Evolutionary conservation across 2,797 vertebrate genomes (phyloP), one percentile per base, ranked within the genome.

Genomic region (Smutsia gigantea): DNA sequence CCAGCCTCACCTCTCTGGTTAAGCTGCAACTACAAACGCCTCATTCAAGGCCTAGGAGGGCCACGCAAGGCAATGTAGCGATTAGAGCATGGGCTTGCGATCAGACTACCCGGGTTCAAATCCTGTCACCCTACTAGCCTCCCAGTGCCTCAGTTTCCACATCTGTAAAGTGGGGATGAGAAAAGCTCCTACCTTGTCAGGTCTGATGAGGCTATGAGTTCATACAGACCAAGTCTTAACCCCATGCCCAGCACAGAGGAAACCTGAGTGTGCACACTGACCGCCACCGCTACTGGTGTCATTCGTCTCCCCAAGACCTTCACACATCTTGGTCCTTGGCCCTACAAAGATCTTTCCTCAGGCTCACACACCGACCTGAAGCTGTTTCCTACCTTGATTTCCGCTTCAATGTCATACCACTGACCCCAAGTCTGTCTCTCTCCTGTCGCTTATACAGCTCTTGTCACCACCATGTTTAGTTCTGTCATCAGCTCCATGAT

Each of bases 181-280:
- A n/a, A 87, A 29, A 53, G 37, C 57, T 51, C 6, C 49, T 59
- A 29, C 39, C 15, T 7, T n/a, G 23, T 2, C 59, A 23, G 49
- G n/a, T 66, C 21, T 6, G 9, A 29, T 5, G 59, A 42, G 1
- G 7, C 18, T 5, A 34, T 23, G n/a, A 46, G 12, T n/a, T 66
- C 14, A 1, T 0, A 46, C 7, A 72, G 34, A 13, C 9, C 4
- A 5, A 85, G 25, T 11, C 11, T 29, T 39, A 14, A 37, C 59
- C 17, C 5, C 0, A 0, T 19, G 74, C 42, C 4, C 1, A 6
- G 27, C 4, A 17, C 5, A 2, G 12, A 14, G 72, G 6, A 34
- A 68, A n/a, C 63, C 10, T 3, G 21, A 18, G 5, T 0, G 1
- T 3, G 46, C 39, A 12, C n/a, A 37, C 2, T 2, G 31, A 14